Evolutionary conservation across 2,113 vertebrate genomes (phyloP).

Genomic region (Halcyon malimbica): DNA sequence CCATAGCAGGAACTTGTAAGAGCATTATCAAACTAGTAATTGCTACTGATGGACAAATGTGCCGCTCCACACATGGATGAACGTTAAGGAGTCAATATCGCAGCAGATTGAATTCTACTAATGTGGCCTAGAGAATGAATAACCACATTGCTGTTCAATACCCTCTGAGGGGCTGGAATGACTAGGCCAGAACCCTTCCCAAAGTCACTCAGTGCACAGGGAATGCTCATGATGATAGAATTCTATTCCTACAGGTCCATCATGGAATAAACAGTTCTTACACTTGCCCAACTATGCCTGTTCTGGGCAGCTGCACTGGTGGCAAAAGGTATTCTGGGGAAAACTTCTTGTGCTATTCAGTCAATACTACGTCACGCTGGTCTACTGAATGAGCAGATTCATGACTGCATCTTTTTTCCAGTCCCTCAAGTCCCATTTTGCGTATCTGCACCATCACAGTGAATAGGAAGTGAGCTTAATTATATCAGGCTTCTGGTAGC

Average conservation of each 20-base stretch:
- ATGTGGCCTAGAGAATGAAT: not conserved
- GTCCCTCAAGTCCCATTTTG: not conserved
- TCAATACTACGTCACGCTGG: not conserved
- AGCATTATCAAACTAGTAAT: conserved; percentile 12
- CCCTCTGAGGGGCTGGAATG: not conserved
- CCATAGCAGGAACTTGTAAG: not conserved
- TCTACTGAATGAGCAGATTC: not conserved
- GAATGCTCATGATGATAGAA: not conserved
- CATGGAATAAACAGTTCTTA: not conserved
- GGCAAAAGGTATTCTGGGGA: not conserved
- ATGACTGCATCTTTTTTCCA: not conserved
- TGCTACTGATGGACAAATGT: not conserved
- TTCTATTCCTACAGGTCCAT: not conserved
- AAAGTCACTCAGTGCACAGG: not conserved
- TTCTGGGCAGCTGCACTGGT: not conserved
- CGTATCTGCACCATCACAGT: not conserved
- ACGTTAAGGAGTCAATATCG: not conserved
- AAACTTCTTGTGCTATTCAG: not conserved
- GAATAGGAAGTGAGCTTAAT: not conserved
- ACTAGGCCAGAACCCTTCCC: not conserved
- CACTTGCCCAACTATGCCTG: not conserved
- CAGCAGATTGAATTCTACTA: not conserved
- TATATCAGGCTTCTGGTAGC: not conserved
- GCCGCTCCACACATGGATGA: not conserved
- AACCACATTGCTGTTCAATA: not conserved